Evolutionary conservation across 2,888 invertebrate genomes (phyloP), one percentile per base, ranked within the genome.

Genomic region (Ennomos fuscantarius): DNA sequence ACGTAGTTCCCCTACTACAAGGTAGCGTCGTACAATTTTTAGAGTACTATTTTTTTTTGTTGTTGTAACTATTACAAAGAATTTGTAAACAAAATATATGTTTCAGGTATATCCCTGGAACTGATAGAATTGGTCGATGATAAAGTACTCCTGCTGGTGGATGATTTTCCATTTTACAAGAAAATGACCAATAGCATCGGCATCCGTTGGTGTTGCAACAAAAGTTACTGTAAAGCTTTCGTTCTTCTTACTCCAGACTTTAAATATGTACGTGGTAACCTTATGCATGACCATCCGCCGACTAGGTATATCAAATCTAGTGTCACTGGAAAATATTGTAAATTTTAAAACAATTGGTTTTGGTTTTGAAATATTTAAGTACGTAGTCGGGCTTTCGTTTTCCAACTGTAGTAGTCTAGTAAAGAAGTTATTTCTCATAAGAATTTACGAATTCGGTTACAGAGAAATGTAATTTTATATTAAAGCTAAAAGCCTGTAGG

Each of bases 91-190:
- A 1, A 11, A 31, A 15, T 41, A 9, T 41, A 8, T 65, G n/a
- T 50, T 60, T 50, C 34, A 56, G 39, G 12, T 8, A 32, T 43
- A n/a, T 51, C 15, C 11, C 55, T 70, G 34, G 49, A 72, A 46
- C 31, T 78, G 1, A 77, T 80, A 40, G 67, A 78, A 50, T 36
- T 77, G 32, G 8, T 68, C 2, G 75, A 72, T 35, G 79, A 79
- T 8, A 76, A 69, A 49, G 47, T 54, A 9, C 51, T 76, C 5
- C 55, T 81, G 12, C 39, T 81, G 8, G 60, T 74, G n/a, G 54
- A 78, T 9, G 76, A 73, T 1, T 81, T 72, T 55, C 73, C 82
- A 2, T 79, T 65, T 65, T 81, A 78, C 59, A 74, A 60, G 43
- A 82, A 75, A 51, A 46, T 55, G 8, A 42, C 31, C 2, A 43